These are phyloP conservation scores for Agapornis roseicollis DNA, from an alignment of 2,113 vertebrate species.

Conservation along the genomic window DNA sequence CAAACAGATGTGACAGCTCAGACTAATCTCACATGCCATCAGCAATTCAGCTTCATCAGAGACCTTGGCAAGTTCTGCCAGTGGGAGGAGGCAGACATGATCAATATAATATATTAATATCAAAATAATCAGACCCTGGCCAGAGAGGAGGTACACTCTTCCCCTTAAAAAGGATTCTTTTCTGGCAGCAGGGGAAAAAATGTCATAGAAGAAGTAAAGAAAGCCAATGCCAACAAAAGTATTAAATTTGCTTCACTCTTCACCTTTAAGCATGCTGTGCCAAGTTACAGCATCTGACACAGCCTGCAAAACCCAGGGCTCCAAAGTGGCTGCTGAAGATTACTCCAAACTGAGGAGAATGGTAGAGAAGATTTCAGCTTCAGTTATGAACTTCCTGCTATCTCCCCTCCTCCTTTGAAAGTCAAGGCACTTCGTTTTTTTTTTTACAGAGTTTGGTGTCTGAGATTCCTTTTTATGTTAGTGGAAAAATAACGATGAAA, in stretches of 20 bases:
- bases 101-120: not conserved
- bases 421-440: slow-evolving; percentile 23
- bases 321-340: not conserved
- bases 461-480: slow-evolving; percentile 52
- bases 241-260: not conserved
- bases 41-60: not conserved
- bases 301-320: not conserved
- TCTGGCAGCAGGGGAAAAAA: not conserved
- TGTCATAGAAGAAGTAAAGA: not conserved
- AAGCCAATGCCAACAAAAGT: not conserved
- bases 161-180: not conserved
- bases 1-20: not conserved
- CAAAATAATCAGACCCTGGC: not conserved
- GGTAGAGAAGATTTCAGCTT: not conserved
- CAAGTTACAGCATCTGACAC: not conserved
- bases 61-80: not conserved
- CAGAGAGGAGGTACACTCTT: not conserved
- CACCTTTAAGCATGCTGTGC: not conserved
- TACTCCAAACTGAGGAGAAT: not conserved
- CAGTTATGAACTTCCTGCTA: slow-evolving; percentile 29
- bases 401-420: slow-evolving; percentile 21
- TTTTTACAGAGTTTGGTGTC: slow-evolving; percentile 21
- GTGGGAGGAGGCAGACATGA: not conserved
- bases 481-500: slow-evolving; percentile 46
- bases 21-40: not conserved